Percentiles rank a stretch among this genome's conserved stretches.
phyloP scores from a whole-genome alignment of 2,113 vertebrate genomes.

The Myanophis thanlyinensis region DNA sequence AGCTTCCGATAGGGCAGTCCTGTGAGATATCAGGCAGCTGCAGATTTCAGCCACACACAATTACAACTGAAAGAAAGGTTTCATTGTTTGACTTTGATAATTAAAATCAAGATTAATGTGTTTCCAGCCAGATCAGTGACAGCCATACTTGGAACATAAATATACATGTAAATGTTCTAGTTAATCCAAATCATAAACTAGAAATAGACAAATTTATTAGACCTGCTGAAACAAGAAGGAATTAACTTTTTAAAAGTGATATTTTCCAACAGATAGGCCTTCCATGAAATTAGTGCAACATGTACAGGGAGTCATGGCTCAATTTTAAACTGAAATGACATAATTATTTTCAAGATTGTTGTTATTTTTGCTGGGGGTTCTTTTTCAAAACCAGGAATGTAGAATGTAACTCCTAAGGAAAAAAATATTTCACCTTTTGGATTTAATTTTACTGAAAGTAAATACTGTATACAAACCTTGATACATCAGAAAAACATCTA shows the following conservation, averaged over 20 bases:
- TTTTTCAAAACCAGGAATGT: not conserved
- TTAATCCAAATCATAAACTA: slow-evolving; percentile 26
- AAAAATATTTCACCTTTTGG: not conserved
- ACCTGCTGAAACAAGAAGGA: slow-evolving; percentile 25
- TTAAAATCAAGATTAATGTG: slow-evolving; percentile 50
- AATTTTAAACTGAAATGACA: not conserved
- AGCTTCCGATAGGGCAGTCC: slow-evolving; percentile 19
- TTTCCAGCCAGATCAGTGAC: slow-evolving; percentile 31
- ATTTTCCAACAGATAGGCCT: slow-evolving; percentile 4
- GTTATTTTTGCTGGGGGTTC: not conserved
- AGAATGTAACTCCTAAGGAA: not conserved
- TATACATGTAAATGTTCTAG: slow-evolving; percentile 17
- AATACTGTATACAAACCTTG: no score
- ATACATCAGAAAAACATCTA: not conserved
- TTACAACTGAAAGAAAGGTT: slow-evolving; percentile 22
- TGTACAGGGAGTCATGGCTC: not conserved
- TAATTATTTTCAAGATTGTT: not conserved
- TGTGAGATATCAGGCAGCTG: slow-evolving; percentile 50
- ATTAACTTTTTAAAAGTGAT: slow-evolving; percentile 19
- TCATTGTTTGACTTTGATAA: slow-evolving; percentile 46
- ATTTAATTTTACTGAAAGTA: not conserved
- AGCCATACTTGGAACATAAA: slow-evolving; percentile 39
- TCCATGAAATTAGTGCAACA: slow-evolving; percentile 5
- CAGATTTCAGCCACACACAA: slow-evolving; percentile 37
- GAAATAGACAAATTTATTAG: slow-evolving; percentile 29